Conservation (phyloP, 2,113 vertebrate species). For the Neogale vison region DNA sequence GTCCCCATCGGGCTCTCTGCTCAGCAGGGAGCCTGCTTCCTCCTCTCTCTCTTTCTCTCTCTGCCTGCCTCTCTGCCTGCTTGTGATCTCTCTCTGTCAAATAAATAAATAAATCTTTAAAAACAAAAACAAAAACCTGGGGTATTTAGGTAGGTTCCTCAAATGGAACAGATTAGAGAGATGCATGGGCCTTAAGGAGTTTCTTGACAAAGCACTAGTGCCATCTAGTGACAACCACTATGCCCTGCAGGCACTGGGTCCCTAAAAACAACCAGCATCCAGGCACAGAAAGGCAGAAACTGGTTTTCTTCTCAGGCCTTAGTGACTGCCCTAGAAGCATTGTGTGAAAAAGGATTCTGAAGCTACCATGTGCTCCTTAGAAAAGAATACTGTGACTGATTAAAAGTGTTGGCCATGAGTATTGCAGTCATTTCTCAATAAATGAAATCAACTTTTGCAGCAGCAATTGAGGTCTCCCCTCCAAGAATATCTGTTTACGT, state of each 20-base stretch:
- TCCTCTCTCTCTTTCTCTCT: no score
- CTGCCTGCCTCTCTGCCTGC: no score
- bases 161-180: not conserved
- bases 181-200: not conserved
- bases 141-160: not conserved
- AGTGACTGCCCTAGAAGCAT: not conserved
- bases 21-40: no score
- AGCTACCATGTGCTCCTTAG: not conserved
- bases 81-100: no score
- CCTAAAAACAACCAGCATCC: conserved; percentile 18
- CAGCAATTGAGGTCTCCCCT: not conserved
- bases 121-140: not conserved
- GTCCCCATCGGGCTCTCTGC: no score
- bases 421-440: not conserved
- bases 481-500: not conserved
- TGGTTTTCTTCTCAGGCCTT: not conserved
- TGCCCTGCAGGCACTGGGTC: conserved; percentile 33
- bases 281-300: not conserved
- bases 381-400: not conserved
- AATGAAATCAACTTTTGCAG: not conserved
- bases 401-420: not conserved
- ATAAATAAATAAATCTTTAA: no score
- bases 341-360: not conserved
- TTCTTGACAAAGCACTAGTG: not conserved
- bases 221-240: conserved; percentile 26